These are phyloP conservation scores for Synchiropus splendidus DNA, from an alignment of 2,113 vertebrate genomes.

Conservation along the genomic window DNA sequence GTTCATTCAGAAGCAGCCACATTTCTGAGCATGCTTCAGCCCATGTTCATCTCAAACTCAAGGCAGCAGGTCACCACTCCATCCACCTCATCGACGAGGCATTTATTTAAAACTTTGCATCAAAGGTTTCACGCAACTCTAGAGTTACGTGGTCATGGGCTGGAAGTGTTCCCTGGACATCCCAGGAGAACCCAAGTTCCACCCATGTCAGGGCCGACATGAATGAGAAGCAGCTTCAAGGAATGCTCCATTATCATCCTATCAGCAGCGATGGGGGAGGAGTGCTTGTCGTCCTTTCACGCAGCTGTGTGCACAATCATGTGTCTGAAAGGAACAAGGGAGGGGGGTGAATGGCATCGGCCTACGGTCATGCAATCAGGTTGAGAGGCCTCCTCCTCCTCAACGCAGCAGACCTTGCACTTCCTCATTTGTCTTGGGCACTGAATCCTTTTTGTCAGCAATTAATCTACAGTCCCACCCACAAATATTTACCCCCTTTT, in stretches of 20 bases:
- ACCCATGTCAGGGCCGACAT: constrained; percentile 55
- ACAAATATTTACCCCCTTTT: constrained; percentile 52
- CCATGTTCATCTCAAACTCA: too few species aligned
- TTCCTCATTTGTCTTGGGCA: constrained; percentile 62
- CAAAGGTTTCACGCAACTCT: constrained; percentile 31
- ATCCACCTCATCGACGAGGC: too few species aligned
- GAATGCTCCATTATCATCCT: constrained; percentile 60
- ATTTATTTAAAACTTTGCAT: too few species aligned
- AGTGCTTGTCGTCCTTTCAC: constrained; percentile 35
- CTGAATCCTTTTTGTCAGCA: constrained; percentile 63
- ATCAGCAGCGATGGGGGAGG: constrained; percentile 54
- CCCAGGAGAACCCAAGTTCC: constrained; percentile 36
- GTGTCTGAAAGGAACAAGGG: constrained; percentile 22
- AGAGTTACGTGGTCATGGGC: constrained; percentile 47
- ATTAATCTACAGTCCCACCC: constrained; percentile 57
- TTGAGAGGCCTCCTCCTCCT: constrained; percentile 39
- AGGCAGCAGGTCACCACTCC: too few species aligned
- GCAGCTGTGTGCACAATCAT: constrained; percentile 40
- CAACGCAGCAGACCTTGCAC: constrained; percentile 45
- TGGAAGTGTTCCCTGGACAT: constrained; percentile 34
- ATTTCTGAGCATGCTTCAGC: too few species aligned
- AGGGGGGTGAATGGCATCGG: constrained; percentile 23
- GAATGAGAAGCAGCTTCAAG: constrained; percentile 54
- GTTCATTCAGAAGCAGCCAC: too few species aligned
- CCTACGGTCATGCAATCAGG: constrained; percentile 42